Base-by-base conservation (phyloP, 1,140 invertebrate species). In the Caenorhabditis remanei region DNA sequence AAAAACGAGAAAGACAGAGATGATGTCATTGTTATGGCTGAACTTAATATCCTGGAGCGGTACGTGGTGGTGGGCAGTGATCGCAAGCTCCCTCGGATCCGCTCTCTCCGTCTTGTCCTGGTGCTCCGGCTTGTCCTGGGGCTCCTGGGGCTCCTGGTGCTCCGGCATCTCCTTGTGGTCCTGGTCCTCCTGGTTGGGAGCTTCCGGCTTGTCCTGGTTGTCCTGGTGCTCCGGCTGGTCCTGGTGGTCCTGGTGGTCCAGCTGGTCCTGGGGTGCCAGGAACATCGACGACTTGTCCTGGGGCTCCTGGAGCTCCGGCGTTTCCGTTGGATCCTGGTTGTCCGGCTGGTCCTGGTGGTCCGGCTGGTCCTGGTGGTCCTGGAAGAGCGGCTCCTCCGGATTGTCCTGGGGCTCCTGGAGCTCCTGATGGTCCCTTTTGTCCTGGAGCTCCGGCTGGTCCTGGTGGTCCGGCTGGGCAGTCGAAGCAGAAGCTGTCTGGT, bases 141-240 rank as follows among this genome's bases (percentile, higher is more conserved):
- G 50, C 56, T 86, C 91, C 91, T 61, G 88, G 85, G 21, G 89
- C 84, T 65, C 90, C 87, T 58, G 88, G 90, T 53, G 90, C 86
- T 43, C 89, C 89, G 86, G 90, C 90, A 61, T 88, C 89, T 46
- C 90, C 90, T 43, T 89, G 90, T 61, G 85, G 67, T 85, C 87
- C 87, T 75, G 87, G 87, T 24, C 32, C 40, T 87, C 88, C 88
- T 75, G 79, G 88, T 55, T 71, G 55, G 24, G 71, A 79, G n/a
- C 19, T 21, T 79, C 71, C 88, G 41, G 67, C 75, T 48, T 87
- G 67, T 88, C 87, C 88, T 63, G 85, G 79, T 61, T 56, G 55
- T 85, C 89, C 88, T 82, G 88, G 87, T 7, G 84, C 50, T 43
- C 88, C 88, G 24, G 88, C 87, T 56, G 79, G 83, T 53, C 88